Evolutionary conservation across 2,113 vertebrate species (phyloP).

Genomic region (Oncorhynchus keta): DNA sequence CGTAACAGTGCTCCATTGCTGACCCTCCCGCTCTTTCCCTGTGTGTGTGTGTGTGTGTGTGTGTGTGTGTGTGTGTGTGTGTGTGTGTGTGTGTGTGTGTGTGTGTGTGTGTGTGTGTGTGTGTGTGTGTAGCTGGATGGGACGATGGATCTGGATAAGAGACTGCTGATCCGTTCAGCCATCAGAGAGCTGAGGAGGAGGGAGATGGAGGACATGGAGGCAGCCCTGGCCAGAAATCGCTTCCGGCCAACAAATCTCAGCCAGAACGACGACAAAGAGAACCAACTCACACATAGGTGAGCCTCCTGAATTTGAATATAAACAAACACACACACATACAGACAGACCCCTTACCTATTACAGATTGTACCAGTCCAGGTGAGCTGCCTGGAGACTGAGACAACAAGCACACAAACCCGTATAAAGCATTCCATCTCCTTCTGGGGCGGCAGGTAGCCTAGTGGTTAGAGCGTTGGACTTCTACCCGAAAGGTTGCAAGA

Average conservation of each 20-base stretch:
- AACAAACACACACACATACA: slow-evolving; percentile 4
- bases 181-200: slow-evolving; percentile 88
- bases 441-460: too few species aligned
- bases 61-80: too few species aligned
- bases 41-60: not conserved
- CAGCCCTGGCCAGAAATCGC: slow-evolving; percentile 88
- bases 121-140: slow-evolving; percentile 79
- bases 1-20: too few species aligned
- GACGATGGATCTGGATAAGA: slow-evolving; percentile 87
- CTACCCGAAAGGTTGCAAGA: too few species aligned
- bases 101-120: not conserved
- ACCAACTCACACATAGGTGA: slow-evolving; percentile 81
- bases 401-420: slow-evolving; percentile 24
- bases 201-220: slow-evolving; percentile 89
- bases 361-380: slow-evolving; percentile 29
- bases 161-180: slow-evolving; percentile 87
- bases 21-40: not conserved
- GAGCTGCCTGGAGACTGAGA: slow-evolving; percentile 25
- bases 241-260: slow-evolving; percentile 80
- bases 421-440: slow-evolving; percentile 22
- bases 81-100: too few species aligned
- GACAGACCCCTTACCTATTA: slow-evolving; percentile 9
- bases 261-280: slow-evolving; percentile 90
- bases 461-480: too few species aligned
- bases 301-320: slow-evolving; percentile 12